Base-by-base conservation (phyloP, 2,888 invertebrate species). In the Pandemis corylana region DNA sequence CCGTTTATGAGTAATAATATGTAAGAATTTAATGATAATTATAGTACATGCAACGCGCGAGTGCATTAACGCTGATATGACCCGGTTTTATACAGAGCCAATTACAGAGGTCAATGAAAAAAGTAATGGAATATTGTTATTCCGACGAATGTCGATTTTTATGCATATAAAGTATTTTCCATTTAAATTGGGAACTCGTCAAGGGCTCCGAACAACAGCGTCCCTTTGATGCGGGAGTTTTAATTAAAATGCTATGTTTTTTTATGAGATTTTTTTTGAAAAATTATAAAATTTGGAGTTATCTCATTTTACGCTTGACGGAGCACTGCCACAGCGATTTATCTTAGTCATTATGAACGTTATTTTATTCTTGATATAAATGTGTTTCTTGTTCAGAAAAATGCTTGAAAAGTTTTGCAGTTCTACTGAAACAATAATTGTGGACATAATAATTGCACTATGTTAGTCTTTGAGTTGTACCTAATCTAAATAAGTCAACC, bases 131-230 rank as follows among this genome's bases (percentile, higher is more conserved):
- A 74, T 71, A 73, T 72, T 71, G 59, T 74, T 73, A 71, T 71
- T 68, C 68, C 28, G n/a, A 51, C 20, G 62, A 67, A 56, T 69
- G 53, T 78, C 80, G 77, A 83, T 83, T 86, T 85, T 87, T 84
- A 85, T 85, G 84, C 86, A 83, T 77, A 82, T 79, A 84, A 83
- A 78, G 79, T 76, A 90, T 89, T 89, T 74, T 85, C 81, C 89
- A 88, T 89, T 86, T 86, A 88, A 89, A 90, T 89, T 87, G 88
- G 81, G 78, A 79, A 77, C 77, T 76, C 76, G 72, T 76, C 74
- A 67, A 70, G 63, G 68, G 41, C 65, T 67, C 53, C n/a, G 71
- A 75, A 42, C 65, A 70, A 64, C 46, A 46, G 46, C 76, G 13
- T 69, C 59, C 71, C 71, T 75, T 72, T 76, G 67, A 72, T 68